phyloP scores from a whole-genome alignment of 2,888 invertebrate species.

The Altica lythri region DNA sequence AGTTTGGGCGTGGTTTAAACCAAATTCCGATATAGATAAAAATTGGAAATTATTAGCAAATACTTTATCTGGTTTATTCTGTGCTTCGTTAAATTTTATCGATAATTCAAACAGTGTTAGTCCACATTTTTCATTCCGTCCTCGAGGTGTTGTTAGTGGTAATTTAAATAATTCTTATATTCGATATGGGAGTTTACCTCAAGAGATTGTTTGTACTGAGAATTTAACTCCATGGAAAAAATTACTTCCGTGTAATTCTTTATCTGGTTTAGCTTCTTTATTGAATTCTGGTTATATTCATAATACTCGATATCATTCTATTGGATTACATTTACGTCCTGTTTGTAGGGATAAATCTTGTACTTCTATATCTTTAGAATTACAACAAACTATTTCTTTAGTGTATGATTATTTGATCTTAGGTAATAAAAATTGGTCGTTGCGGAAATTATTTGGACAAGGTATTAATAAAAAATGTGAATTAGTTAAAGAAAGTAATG shows the following conservation, averaged over 20 bases:
- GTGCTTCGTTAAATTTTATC: conserved; percentile 95
- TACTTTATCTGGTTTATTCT: conserved; percentile 91
- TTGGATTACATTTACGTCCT: conserved; percentile 83
- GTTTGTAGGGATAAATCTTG: conserved; percentile 66
- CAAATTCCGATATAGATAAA: conserved; percentile 71
- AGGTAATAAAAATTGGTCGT: conserved; percentile 77
- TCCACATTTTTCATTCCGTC: conserved; percentile 83
- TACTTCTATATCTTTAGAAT: conserved; percentile 69
- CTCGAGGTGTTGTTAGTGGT: conserved; percentile 67
- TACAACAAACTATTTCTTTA: conserved; percentile 83
- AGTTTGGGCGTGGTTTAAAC: conserved; percentile 89
- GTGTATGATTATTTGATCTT: conserved; percentile 82
- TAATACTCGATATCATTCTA: conserved; percentile 90
- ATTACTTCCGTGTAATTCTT: conserved; percentile 92
- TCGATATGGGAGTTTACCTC: conserved; percentile 87
- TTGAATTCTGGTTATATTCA: conserved; percentile 90
- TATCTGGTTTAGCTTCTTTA: conserved; percentile 82
- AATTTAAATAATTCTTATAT: conserved; percentile 56
- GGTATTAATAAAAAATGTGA: conserved; percentile 83
- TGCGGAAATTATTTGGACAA: conserved; percentile 85
- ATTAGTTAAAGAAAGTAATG: conserved; percentile 74
- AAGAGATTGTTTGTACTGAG: conserved; percentile 98
- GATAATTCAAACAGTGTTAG: conserved; percentile 81
- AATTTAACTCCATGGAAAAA: conserved; percentile 99
- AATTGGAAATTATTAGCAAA: conserved; percentile 90